These are phyloP conservation scores for Diorhabda elongata DNA, from an alignment of 1,140 invertebrate species.

Conservation along the genomic window DNA sequence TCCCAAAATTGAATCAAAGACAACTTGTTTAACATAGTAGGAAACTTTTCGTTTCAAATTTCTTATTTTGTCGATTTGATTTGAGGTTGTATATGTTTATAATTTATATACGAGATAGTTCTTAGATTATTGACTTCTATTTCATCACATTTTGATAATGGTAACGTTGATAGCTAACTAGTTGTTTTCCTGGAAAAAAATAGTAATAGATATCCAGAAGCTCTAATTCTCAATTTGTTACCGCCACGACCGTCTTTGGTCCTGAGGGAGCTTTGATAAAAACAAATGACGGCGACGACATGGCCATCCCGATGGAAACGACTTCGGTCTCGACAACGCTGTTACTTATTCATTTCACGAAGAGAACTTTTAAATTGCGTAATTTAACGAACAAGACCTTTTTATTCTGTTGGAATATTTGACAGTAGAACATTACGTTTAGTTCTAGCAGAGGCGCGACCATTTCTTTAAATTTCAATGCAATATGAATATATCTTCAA, in stretches of 20 bases:
- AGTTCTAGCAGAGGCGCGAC: neutral
- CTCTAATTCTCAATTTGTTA: constrained; percentile 31
- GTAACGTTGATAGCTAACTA: neutral
- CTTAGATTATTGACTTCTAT: too few species aligned
- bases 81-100: too few species aligned
- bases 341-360: constrained; percentile 48
- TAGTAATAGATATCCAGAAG: neutral
- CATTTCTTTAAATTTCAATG: neutral
- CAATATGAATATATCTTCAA: neutral
- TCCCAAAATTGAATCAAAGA: too few species aligned
- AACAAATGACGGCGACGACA: constrained; percentile 44
- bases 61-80: too few species aligned
- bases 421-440: constrained; percentile 18
- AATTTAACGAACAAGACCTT: constrained; percentile 45
- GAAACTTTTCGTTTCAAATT: too few species aligned
- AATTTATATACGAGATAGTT: too few species aligned
- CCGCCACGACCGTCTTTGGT: constrained; percentile 29
- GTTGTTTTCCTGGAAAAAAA: neutral
- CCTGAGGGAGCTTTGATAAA: constrained; percentile 42
- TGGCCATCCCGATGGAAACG: constrained; percentile 36
- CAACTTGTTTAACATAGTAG: too few species aligned
- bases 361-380: constrained; percentile 48
- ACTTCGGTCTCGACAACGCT: constrained; percentile 35
- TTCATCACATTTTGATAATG: neutral
- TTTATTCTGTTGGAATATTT: constrained; percentile 37